These are phyloP conservation scores for Cabera pusaria DNA, from an alignment of 2,888 invertebrate genomes.

Conservation along the genomic window DNA sequence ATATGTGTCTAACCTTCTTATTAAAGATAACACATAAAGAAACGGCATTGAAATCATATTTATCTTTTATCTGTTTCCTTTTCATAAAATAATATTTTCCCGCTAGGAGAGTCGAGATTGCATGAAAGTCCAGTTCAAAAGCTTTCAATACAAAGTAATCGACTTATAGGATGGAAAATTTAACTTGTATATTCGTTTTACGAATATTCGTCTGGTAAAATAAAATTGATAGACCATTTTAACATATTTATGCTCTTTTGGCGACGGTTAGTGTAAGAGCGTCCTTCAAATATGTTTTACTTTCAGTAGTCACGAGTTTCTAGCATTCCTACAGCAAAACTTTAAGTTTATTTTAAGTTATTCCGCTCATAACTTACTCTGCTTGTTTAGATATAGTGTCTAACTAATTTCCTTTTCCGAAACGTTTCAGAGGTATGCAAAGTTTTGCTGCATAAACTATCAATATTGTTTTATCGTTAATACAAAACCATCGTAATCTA, in stretches of 20 bases:
- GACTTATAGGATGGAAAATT: constrained; percentile 6
- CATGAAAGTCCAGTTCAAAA: too few species aligned
- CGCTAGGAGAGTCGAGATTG: too few species aligned
- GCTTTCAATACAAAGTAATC: constrained; percentile 3
- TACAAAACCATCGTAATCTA: too few species aligned
- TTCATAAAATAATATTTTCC: too few species aligned
- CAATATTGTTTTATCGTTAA: too few species aligned
- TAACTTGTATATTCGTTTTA: constrained; percentile 1
- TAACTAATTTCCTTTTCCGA: constrained; percentile 3
- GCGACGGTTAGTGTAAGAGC: not conserved
- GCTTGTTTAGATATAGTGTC: not conserved
- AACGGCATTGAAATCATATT: too few species aligned
- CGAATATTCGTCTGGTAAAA: constrained; percentile 1
- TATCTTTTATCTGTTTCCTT: too few species aligned
- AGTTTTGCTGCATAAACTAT: not conserved
- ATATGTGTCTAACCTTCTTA: too few species aligned
- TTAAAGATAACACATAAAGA: too few species aligned
- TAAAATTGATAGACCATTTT: constrained; percentile 3
- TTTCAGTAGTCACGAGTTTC: not conserved
- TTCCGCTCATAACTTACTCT: not conserved
- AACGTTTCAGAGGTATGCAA: not conserved
- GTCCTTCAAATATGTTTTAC: constrained; percentile 3
- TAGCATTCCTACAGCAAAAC: not conserved
- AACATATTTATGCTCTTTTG: constrained; percentile 8
- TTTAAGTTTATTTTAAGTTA: constrained; percentile 2